Evolutionary conservation across 1,140 invertebrate species (phyloP).

Genomic region (Sinella curviseta): DNA sequence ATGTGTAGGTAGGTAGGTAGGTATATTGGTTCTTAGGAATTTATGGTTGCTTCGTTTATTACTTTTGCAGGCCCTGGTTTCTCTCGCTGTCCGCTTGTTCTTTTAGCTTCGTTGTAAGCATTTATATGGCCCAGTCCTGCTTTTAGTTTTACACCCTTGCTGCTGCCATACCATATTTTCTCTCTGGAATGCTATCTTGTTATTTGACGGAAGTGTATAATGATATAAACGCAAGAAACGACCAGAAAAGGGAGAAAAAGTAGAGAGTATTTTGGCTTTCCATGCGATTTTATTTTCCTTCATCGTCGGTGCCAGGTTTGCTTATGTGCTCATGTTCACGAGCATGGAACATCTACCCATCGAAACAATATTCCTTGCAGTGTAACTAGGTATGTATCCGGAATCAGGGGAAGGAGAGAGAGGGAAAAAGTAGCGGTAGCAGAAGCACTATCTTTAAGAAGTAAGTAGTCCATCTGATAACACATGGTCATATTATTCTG

Average conservation of each 20-base stretch:
- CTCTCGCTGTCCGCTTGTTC: background rate
- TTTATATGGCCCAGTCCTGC: background rate
- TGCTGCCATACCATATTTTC: background rate
- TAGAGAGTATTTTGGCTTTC: background rate
- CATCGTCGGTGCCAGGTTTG: background rate
- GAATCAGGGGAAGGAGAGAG: no score
- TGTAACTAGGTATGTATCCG: no score
- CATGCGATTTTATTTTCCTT: background rate
- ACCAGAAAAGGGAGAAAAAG: background rate
- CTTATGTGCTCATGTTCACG: no score
- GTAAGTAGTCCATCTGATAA: background rate
- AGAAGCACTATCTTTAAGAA: no score
- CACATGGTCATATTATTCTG: background rate
- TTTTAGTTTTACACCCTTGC: background rate
- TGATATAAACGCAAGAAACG: background rate
- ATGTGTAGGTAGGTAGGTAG: no score
- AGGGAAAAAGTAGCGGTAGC: no score
- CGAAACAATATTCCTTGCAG: no score
- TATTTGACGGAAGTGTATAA: background rate
- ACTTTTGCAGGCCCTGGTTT: background rate
- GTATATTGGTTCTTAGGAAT: conserved; percentile 12
- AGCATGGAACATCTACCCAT: no score
- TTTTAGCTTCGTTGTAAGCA: no score
- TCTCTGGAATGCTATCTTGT: background rate
- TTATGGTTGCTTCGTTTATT: conserved; percentile 2